A percentile compares a stretch with the other conserved stretches of the same genome.
phyloP scores from a whole-genome alignment of 2,888 invertebrate genomes.

The Agrochola macilenta region DNA sequence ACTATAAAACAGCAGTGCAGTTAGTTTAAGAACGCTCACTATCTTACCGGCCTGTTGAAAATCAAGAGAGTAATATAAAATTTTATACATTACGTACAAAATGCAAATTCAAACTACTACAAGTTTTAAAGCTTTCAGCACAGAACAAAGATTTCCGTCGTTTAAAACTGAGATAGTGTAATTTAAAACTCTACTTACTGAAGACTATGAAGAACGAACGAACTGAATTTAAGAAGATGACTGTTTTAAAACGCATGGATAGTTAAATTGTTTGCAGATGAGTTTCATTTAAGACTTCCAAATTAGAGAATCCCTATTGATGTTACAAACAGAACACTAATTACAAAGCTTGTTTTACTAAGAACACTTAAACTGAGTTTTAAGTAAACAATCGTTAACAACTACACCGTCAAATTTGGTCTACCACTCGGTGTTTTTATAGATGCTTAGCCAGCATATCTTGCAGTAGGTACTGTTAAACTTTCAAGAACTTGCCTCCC shows the following conservation, averaged over 20 bases:
- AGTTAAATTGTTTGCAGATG: slow-evolving; percentile 50
- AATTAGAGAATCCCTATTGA: slow-evolving; percentile 40
- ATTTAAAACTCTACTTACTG: slow-evolving; percentile 53
- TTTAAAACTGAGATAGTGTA: slow-evolving; percentile 44
- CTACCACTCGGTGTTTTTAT: slow-evolving; percentile 51
- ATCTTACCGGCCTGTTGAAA: background rate
- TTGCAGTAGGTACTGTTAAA: slow-evolving; percentile 44
- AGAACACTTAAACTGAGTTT: slow-evolving; percentile 39
- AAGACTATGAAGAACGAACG: slow-evolving; percentile 24
- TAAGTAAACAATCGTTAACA: slow-evolving; percentile 46
- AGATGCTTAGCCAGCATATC: slow-evolving; percentile 54
- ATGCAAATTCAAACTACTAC: slow-evolving; percentile 15
- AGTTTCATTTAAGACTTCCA: slow-evolving; percentile 19
- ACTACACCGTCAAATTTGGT: slow-evolving; percentile 39
- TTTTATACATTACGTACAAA: slow-evolving; percentile 22
- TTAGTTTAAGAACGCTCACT: background rate
- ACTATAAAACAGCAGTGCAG: background rate
- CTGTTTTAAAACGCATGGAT: slow-evolving; percentile 41
- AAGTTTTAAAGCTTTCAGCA: slow-evolving; percentile 34
- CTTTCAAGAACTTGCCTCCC: slow-evolving; percentile 60
- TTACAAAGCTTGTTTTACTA: slow-evolving; percentile 35
- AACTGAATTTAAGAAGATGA: slow-evolving; percentile 52
- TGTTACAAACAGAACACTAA: slow-evolving; percentile 41
- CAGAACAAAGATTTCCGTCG: slow-evolving; percentile 37
- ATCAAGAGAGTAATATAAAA: background rate